These are phyloP conservation scores for Tetheella fluctuosa DNA, from an alignment of 2,888 invertebrate species.

Conservation along the genomic window DNA sequence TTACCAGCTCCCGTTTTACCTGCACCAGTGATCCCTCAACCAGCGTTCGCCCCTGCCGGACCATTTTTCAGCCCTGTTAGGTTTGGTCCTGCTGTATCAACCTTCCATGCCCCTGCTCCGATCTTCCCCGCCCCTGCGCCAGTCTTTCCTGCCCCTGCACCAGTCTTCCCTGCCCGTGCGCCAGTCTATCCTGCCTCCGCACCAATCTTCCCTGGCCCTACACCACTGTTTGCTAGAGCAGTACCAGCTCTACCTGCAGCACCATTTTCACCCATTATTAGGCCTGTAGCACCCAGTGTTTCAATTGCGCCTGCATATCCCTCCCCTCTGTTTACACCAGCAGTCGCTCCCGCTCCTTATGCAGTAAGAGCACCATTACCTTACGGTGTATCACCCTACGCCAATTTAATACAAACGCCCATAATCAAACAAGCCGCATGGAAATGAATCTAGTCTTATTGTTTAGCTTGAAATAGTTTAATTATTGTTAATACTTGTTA, in stretches of 20 bases:
- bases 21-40: conserved; percentile 42
- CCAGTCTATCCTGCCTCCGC: conserved; percentile 42
- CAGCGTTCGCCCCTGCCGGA: conserved; percentile 29
- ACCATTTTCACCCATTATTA: conserved; percentile 56
- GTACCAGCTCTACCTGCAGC: conserved; percentile 42
- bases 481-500: conserved; percentile 41
- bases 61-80: conserved; percentile 10
- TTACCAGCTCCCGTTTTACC: conserved; percentile 33
- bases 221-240: conserved; percentile 31
- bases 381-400: conserved; percentile 70
- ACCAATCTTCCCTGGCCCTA: conserved; percentile 28
- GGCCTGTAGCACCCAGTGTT: conserved; percentile 31
- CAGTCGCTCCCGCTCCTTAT: conserved; percentile 53
- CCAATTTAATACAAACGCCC: conserved; percentile 46
- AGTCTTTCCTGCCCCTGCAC: conserved; percentile 32
- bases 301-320: conserved; percentile 40
- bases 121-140: conserved; percentile 24
- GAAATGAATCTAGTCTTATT: conserved; percentile 64
- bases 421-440: conserved; percentile 64
- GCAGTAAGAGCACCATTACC: conserved; percentile 29
- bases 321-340: conserved; percentile 49
- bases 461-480: conserved; percentile 26
- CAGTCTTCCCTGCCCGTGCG: conserved; percentile 28
- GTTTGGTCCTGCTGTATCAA: conserved; percentile 21
- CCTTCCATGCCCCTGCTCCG: conserved; percentile 24